Evolutionary conservation across 64 coral and sea anemone genomes (phyloP).

Genomic region (Montipora efflorescens): DNA sequence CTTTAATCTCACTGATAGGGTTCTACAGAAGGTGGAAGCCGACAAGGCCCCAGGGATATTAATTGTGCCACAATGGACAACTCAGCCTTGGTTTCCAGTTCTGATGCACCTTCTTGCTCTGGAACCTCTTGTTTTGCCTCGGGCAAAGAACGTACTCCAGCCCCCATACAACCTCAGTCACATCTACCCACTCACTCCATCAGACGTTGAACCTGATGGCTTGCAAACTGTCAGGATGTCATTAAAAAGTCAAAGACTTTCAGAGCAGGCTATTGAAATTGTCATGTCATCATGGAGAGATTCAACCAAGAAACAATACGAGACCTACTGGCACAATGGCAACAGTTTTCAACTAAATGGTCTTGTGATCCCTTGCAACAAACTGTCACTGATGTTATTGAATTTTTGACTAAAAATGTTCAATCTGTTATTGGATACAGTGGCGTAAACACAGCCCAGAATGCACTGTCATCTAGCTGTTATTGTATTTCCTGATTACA

Average conservation of each 20-base stretch:
- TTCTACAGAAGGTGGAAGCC: no score
- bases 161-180: no score
- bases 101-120: no score
- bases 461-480: slow-evolving; percentile 7
- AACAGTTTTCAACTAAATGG: background rate
- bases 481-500: background rate
- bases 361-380: background rate
- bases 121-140: no score
- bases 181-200: slow-evolving; percentile 6
- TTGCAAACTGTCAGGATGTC: slow-evolving; percentile 25
- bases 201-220: background rate
- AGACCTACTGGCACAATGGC: background rate
- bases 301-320: background rate
- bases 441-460: slow-evolving; percentile 26
- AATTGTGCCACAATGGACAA: no score
- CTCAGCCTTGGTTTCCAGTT: no score
- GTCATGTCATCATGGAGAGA: slow-evolving; percentile 24
- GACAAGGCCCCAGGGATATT: no score
- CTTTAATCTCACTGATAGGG: no score
- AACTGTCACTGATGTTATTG: no score
- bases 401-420: background rate
- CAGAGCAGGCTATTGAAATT: slow-evolving; percentile 8
- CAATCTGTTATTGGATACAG: background rate
- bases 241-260: background rate
- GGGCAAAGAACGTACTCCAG: no score